phyloP scores from a whole-genome alignment of 2,113 vertebrate species.

The Athene noctua region DNA sequence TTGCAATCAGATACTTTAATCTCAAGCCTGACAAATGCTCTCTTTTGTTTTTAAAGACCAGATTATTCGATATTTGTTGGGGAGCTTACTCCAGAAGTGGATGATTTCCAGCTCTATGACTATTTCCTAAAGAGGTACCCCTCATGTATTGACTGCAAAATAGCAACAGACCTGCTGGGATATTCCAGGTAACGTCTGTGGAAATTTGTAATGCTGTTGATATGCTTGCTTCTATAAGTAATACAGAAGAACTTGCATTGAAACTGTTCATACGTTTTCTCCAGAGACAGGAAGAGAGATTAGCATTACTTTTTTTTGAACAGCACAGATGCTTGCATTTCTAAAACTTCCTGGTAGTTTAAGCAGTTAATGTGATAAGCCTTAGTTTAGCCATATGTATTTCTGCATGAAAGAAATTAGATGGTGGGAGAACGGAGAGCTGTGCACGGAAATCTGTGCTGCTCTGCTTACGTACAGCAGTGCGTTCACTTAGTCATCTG shows the following conservation, averaged over 20 bases:
- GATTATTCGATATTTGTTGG: slow-evolving; percentile 92
- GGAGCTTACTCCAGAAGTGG: slow-evolving; percentile 87
- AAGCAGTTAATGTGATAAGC: not conserved
- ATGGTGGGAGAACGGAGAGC: not conserved
- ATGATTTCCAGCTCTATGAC: slow-evolving; percentile 89
- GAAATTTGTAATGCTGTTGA: not conserved
- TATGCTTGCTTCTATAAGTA: not conserved
- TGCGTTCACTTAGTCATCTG: not conserved
- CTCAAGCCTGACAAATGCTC: not conserved
- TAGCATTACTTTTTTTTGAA: not conserved
- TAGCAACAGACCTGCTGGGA: slow-evolving; percentile 87
- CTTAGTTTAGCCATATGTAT: not conserved
- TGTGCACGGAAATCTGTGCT: not conserved
- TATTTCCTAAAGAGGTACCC: slow-evolving; percentile 88
- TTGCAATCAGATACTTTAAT: not conserved
- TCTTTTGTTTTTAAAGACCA: slow-evolving; percentile 66
- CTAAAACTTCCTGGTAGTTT: not conserved
- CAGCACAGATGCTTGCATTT: not conserved
- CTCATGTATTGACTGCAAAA: slow-evolving; percentile 91
- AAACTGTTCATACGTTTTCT: not conserved
- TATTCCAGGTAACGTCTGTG: slow-evolving; percentile 82
- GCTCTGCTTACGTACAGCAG: not conserved
- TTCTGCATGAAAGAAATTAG: not conserved
- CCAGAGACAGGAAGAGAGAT: not conserved
- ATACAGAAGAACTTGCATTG: fast-evolving